phyloP scores from a whole-genome alignment of 2,113 vertebrate species.

The Mirza zaza region DNA sequence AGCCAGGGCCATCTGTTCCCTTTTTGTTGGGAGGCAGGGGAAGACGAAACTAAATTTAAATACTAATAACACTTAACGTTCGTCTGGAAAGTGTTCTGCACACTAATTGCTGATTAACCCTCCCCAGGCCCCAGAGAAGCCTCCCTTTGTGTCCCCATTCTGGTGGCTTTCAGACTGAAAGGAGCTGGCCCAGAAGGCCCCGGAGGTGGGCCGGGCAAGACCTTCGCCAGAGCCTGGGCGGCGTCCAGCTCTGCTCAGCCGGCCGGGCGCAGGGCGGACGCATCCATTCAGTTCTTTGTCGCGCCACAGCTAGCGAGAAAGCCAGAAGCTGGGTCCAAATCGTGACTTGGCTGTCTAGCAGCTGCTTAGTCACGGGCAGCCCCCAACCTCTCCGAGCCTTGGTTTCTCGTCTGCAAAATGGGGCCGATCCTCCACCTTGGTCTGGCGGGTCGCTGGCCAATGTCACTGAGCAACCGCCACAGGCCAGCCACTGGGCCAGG shows the following conservation, averaged over 20 bases:
- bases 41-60: constrained; percentile 77
- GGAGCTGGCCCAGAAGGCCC: background rate
- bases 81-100: constrained; percentile 73
- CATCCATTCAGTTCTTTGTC: background rate
- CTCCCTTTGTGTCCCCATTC: constrained; percentile 38
- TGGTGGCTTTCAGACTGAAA: background rate
- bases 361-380: background rate
- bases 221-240: background rate
- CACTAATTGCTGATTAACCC: constrained; percentile 74
- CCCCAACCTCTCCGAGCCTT: background rate
- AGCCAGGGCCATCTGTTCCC: constrained; percentile 76
- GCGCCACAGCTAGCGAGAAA: background rate
- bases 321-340: background rate
- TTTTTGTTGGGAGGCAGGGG: constrained; percentile 59
- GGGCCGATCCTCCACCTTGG: background rate
- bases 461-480: background rate
- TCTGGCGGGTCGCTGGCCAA: background rate
- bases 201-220: background rate
- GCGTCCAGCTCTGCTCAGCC: background rate
- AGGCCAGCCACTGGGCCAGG: background rate
- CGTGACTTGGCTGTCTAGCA: background rate
- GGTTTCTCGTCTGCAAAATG: constrained; percentile 1
- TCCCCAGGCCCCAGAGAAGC: constrained; percentile 49
- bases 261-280: background rate
- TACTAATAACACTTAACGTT: constrained; percentile 76